A percentile compares a stretch with the other conserved stretches of the same genome.
Evolutionary conservation across 2,888 invertebrate species (phyloP).

Genomic region (Ochlodes sylvanus): DNA sequence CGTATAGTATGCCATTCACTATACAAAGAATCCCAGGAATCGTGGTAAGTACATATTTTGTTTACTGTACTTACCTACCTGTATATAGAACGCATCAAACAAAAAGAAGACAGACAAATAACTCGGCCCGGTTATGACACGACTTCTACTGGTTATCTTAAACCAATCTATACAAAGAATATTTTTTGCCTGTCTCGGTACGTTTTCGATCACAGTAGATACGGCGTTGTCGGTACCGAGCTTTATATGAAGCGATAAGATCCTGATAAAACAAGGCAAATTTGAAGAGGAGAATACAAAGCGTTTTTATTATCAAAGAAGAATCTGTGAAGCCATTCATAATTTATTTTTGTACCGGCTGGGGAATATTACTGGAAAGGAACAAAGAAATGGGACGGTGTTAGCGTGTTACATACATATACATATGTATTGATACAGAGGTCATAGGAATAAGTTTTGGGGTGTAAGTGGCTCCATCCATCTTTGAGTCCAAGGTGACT

Average conservation of each 20-base stretch:
- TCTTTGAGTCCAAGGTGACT: too few species aligned
- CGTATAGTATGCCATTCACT: too few species aligned
- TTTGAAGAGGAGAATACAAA: slow-evolving; percentile 6
- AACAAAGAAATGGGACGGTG: neutral
- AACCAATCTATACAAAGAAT: neutral
- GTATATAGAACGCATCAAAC: too few species aligned
- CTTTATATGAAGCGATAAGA: slow-evolving; percentile 14
- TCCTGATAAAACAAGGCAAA: slow-evolving; percentile 12
- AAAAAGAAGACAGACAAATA: too few species aligned
- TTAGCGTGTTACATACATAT: too few species aligned
- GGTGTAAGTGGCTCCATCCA: too few species aligned
- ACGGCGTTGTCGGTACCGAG: slow-evolving; percentile 26
- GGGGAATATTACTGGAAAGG: neutral
- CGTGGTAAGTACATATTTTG: too few species aligned
- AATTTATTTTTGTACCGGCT: slow-evolving; percentile 2
- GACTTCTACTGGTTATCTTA: slow-evolving; percentile 1
- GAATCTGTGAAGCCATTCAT: neutral
- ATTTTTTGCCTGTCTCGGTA: neutral
- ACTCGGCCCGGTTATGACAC: neutral
- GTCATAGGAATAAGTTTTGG: too few species aligned
- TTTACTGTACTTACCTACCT: too few species aligned
- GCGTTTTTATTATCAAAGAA: slow-evolving; percentile 2
- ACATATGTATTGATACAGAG: too few species aligned
- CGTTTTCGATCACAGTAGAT: neutral
- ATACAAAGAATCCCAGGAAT: too few species aligned